A percentile compares a stretch with the other conserved stretches of the same genome.
Evolutionary conservation across 2,888 invertebrate species (phyloP).

Genomic region (Neoitamus cyanurus): DNA sequence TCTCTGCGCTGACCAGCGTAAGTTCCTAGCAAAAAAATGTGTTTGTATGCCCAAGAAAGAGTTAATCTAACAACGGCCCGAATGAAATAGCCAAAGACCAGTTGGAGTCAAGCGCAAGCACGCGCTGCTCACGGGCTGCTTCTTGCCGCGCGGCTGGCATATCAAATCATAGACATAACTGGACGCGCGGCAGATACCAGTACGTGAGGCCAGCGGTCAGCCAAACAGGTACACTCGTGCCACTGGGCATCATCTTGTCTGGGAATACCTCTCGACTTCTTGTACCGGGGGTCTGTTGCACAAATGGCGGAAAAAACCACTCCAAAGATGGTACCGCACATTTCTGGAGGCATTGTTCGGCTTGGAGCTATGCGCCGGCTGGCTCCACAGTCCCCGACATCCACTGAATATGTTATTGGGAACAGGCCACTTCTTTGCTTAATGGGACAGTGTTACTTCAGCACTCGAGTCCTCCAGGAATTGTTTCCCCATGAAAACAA

Average conservation of each 20-base stretch:
- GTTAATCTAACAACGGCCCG: not conserved
- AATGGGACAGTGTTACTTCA: not conserved
- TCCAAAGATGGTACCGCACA: constrained; percentile 40
- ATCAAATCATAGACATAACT: constrained; percentile 34
- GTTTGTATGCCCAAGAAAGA: not conserved
- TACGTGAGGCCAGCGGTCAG: constrained; percentile 35
- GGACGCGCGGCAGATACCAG: not conserved
- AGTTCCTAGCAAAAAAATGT: not conserved
- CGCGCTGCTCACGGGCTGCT: constrained; percentile 31
- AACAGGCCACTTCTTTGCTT: not conserved
- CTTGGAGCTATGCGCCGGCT: not conserved
- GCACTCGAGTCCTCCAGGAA: not conserved
- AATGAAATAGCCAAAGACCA: not conserved
- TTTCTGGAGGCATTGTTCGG: not conserved
- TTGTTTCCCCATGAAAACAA: not conserved
- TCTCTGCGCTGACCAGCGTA: not conserved
- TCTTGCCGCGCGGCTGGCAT: constrained; percentile 17
- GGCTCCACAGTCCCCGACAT: not conserved
- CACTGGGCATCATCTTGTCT: constrained; percentile 30
- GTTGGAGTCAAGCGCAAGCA: constrained; percentile 18
- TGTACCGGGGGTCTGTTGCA: not conserved
- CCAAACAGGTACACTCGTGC: constrained; percentile 24
- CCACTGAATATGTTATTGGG: not conserved
- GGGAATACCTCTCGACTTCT: constrained; percentile 4
- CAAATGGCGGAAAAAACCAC: not conserved